Evolutionary conservation across 2,113 vertebrate species (phyloP).

Genomic region (Raja brachyura): DNA sequence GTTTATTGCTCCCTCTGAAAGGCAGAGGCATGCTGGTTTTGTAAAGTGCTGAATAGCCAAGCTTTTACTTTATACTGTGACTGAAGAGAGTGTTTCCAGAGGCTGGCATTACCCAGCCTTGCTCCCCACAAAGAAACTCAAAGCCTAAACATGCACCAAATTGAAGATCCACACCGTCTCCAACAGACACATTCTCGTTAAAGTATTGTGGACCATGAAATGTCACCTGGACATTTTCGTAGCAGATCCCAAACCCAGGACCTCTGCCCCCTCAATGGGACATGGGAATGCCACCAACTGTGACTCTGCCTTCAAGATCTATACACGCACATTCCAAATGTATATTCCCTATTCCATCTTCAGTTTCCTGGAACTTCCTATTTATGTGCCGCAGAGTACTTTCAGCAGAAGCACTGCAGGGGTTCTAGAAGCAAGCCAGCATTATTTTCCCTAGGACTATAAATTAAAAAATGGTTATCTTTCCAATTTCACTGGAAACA

Average conservation of each 20-base stretch:
- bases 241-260: not conserved
- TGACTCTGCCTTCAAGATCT: not conserved
- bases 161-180: not conserved
- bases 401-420: not conserved
- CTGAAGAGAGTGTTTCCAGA: not conserved
- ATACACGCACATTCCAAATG: too few species aligned
- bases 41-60: too few species aligned
- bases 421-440: not conserved
- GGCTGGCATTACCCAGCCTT: not conserved
- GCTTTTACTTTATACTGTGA: too few species aligned
- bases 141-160: not conserved
- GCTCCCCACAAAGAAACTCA: not conserved
- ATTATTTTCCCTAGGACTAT: not conserved
- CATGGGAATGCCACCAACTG: not conserved
- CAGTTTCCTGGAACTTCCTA: not conserved
- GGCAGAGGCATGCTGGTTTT: too few species aligned
- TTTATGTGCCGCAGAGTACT: not conserved
- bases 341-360: not conserved
- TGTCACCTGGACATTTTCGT: not conserved
- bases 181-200: not conserved
- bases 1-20: too few species aligned
- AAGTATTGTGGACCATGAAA: not conserved
- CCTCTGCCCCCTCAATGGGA: not conserved
- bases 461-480: not conserved
- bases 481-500: not conserved